Percentiles rank a stretch among this genome's conserved stretches.
These are phyloP conservation scores for Pleuronectes platessa DNA, from an alignment of 2,113 vertebrate species.

Conservation along the genomic window DNA sequence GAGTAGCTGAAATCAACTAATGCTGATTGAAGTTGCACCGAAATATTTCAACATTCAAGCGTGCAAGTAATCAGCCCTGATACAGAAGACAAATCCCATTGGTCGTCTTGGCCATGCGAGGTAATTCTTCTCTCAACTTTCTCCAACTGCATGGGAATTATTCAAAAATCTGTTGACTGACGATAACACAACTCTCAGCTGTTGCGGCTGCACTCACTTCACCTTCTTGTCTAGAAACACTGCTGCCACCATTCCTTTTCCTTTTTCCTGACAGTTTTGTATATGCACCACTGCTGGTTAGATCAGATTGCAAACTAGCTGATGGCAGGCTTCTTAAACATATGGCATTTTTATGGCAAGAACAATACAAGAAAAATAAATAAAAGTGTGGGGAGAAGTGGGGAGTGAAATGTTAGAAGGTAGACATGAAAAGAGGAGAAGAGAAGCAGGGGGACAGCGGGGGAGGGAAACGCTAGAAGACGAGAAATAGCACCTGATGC, in stretches of 20 bases:
- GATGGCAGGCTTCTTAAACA: slow-evolving; percentile 27
- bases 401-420: slow-evolving; percentile 6
- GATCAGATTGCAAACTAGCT: slow-evolving; percentile 11
- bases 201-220: slow-evolving; percentile 6
- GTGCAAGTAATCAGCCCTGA: neutral
- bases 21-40: neutral
- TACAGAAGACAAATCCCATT: neutral
- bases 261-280: slow-evolving; percentile 1
- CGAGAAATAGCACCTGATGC: slow-evolving; percentile 33
- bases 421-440: neutral
- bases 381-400: neutral
- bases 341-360: slow-evolving; percentile 3
- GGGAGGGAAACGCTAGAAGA: neutral
- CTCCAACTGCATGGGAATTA: neutral
- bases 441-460: slow-evolving; percentile 4
- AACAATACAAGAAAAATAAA: slow-evolving; percentile 14
- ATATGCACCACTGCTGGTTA: slow-evolving; percentile 1
- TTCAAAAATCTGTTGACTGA: slow-evolving; percentile 6
- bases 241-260: neutral
- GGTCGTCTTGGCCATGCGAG: neutral
- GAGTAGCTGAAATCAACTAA: slow-evolving; percentile 9
- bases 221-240: neutral
- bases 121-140: slow-evolving; percentile 7
- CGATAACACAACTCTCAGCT: neutral
- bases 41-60: slow-evolving; percentile 3